phyloP scores from a whole-genome alignment of 2,888 invertebrate species.

The Cheilosia grossa region DNA sequence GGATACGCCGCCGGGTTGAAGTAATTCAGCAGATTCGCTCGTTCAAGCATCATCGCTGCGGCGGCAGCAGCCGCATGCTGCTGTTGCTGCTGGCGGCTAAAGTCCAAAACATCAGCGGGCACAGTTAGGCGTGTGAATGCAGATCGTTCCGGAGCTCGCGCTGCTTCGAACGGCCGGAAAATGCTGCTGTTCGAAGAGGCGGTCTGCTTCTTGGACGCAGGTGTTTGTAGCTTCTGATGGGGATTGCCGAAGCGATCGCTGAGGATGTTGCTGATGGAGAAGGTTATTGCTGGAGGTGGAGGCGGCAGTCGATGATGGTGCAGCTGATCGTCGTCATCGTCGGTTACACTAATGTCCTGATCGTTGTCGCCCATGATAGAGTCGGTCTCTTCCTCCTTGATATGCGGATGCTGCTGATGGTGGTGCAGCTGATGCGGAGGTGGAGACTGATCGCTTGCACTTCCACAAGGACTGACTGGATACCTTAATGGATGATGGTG shows the following conservation, averaged over 20 bases:
- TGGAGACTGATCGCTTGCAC: slow-evolving; percentile 69
- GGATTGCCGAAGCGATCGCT: slow-evolving; percentile 82
- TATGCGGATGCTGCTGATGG: slow-evolving; percentile 75
- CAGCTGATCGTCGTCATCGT: slow-evolving; percentile 76
- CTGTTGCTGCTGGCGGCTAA: slow-evolving; percentile 81
- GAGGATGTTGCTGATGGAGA: slow-evolving; percentile 83
- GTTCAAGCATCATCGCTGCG: slow-evolving; percentile 82
- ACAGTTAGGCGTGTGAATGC: slow-evolving; percentile 81
- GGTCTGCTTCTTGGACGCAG: slow-evolving; percentile 49
- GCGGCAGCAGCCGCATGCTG: slow-evolving; percentile 81
- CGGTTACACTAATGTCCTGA: slow-evolving; percentile 77
- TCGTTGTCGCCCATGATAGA: slow-evolving; percentile 81
- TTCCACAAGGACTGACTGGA: slow-evolving; percentile 66
- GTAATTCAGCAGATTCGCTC: slow-evolving; percentile 82
- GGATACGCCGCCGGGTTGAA: slow-evolving; percentile 83
- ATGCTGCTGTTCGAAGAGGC: slow-evolving; percentile 76
- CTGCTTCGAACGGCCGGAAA: slow-evolving; percentile 82
- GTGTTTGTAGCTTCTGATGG: slow-evolving; percentile 29
- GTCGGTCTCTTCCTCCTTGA: slow-evolving; percentile 82
- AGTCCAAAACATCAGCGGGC: slow-evolving; percentile 79
- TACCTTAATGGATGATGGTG: slow-evolving; percentile 63
- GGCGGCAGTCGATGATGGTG: slow-evolving; percentile 77
- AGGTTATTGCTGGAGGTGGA: slow-evolving; percentile 81
- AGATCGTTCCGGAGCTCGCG: slow-evolving; percentile 75
- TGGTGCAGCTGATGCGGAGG: slow-evolving; percentile 76